Conservation (phyloP, 2,888 invertebrate species). For the Lepidocyrtinus sp. region DNA sequence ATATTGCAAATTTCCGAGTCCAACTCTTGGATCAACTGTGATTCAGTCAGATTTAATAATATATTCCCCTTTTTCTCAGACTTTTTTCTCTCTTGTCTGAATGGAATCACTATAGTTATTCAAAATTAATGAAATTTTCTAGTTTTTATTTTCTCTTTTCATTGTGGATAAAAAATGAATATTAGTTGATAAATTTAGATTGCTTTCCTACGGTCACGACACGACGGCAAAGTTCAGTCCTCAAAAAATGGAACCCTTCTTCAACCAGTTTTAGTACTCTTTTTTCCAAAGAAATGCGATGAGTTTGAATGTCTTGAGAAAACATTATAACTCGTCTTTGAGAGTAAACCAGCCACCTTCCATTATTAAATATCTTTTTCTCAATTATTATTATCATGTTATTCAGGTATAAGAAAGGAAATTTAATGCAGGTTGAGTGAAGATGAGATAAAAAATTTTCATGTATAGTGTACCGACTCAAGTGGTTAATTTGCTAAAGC, state of each 20-base stretch:
- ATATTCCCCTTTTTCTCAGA: constrained; percentile 1
- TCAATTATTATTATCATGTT: constrained; percentile 11
- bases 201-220: constrained; percentile 48
- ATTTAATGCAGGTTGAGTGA: constrained; percentile 47
- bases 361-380: constrained; percentile 53
- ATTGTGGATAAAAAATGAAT: no score
- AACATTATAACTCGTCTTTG: constrained; percentile 33
- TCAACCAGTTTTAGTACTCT: no score
- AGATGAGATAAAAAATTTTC: constrained; percentile 46
- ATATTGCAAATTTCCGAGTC: neutral
- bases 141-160: no score
- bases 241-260: constrained; percentile 7
- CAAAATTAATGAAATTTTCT: no score
- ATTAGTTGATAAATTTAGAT: no score
- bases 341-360: constrained; percentile 58
- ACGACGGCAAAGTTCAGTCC: constrained; percentile 56
- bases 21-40: constrained; percentile 7
- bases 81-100: neutral
- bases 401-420: constrained; percentile 46
- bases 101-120: no score
- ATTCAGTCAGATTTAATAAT: neutral
- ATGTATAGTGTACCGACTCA: constrained; percentile 45
- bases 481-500: constrained; percentile 26
- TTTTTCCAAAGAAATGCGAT: constrained; percentile 8
- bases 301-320: neutral